These are phyloP conservation scores for Polypedilum pembai DNA, from an alignment of 1,140 invertebrate species.

Conservation along the genomic window DNA sequence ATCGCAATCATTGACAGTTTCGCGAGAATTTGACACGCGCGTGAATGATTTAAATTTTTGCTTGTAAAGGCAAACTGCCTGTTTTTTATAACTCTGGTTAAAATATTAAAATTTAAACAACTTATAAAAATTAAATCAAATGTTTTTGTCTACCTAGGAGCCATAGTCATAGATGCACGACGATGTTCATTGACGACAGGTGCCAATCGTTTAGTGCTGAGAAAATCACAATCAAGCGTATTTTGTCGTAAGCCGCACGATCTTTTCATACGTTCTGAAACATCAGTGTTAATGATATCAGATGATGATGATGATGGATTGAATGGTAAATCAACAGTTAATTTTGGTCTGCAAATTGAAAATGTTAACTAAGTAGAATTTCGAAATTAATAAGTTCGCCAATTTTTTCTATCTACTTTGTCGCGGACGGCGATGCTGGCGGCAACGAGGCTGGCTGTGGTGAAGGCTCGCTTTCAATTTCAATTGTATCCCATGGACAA, in stretches of 20 bases:
- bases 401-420: slow-evolving; percentile 28
- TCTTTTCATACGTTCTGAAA: slow-evolving; percentile 51
- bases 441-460: slow-evolving; percentile 32
- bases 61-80: too few species aligned
- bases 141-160: slow-evolving; percentile 36
- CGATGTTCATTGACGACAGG: slow-evolving; percentile 39
- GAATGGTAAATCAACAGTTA: slow-evolving; percentile 24
- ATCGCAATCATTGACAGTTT: too few species aligned
- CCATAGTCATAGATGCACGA: slow-evolving; percentile 43
- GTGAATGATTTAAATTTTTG: too few species aligned
- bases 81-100: too few species aligned
- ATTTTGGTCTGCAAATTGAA: slow-evolving; percentile 25
- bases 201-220: slow-evolving; percentile 36
- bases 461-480: slow-evolving; percentile 36
- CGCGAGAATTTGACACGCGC: too few species aligned
- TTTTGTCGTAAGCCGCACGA: slow-evolving; percentile 52
- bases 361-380: slow-evolving; percentile 34
- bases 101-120: too few species aligned
- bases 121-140: too few species aligned
- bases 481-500: slow-evolving; percentile 57
- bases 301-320: slow-evolving; percentile 47
- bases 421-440: slow-evolving; percentile 30
- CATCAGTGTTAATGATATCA: slow-evolving; percentile 58
- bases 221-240: slow-evolving; percentile 49
- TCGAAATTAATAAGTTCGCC: slow-evolving; percentile 20